phyloP scores from a whole-genome alignment of 2,888 invertebrate genomes.

The Synergus umbraculus region DNA sequence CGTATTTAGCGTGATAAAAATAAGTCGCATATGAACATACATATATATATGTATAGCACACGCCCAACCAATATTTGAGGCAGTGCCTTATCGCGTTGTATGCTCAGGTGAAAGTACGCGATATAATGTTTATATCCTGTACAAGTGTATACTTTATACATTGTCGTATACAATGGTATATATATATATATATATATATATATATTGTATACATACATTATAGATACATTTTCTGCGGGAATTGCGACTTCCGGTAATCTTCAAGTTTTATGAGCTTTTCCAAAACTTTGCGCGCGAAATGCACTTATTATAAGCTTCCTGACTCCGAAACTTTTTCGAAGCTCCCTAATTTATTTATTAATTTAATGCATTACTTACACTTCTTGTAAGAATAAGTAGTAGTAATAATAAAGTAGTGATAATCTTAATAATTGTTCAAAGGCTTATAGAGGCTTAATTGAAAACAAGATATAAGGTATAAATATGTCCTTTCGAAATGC shows the following conservation, averaged over 20 bases:
- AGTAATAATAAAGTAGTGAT: no score
- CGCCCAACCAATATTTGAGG: conserved; percentile 18
- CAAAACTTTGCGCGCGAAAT: background rate
- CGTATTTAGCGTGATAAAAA: conserved; percentile 38
- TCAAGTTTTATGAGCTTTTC: background rate
- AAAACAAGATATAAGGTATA: no score
- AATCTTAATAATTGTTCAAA: no score
- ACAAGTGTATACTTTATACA: background rate
- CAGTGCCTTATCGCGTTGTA: conserved; percentile 8
- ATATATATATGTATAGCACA: background rate
- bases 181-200: no score
- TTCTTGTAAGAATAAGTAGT: no score
- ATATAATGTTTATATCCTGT: background rate
- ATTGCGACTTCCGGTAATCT: conserved; percentile 13
- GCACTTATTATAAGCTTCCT: background rate
- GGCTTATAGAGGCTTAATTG: no score
- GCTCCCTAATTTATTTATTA: no score
- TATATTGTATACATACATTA: no score
- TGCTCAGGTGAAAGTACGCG: conserved; percentile 27
- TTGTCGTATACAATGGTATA: background rate
- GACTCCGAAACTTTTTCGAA: background rate
- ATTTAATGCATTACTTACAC: no score
- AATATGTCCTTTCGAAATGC: no score
- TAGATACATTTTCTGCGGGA: background rate
- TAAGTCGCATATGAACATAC: background rate